Percentiles rank a stretch among this genome's conserved stretches.
These are phyloP conservation scores for Drosophila jambulina DNA, from an alignment of 1,140 invertebrate genomes.

Conservation along the genomic window DNA sequence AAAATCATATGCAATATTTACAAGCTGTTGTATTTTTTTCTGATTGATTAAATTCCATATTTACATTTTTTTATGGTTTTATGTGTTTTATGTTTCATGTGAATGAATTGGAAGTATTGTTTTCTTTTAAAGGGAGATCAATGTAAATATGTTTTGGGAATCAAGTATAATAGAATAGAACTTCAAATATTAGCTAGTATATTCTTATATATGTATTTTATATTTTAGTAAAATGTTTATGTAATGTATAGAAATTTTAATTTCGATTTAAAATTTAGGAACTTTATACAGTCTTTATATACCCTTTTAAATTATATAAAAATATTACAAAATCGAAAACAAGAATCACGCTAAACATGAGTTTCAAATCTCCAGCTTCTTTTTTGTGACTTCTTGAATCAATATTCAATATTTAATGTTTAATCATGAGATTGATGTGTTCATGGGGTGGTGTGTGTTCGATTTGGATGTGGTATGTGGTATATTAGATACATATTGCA, in stretches of 20 bases:
- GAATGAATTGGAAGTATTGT: conserved; percentile 12
- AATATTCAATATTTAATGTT: not conserved
- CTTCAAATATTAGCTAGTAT: no score
- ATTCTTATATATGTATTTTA: no score
- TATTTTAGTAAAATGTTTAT: no score
- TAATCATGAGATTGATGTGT: not conserved
- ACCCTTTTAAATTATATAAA: not conserved
- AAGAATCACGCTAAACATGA: not conserved
- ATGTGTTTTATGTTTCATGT: conserved; percentile 19
- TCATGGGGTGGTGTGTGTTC: conserved; percentile 18
- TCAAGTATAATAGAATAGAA: no score
- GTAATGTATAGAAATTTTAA: no score
- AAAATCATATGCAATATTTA: conserved; percentile 73
- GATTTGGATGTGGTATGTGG: conserved; percentile 20
- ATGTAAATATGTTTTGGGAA: not conserved
- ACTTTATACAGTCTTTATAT: no score
- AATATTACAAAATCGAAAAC: not conserved
- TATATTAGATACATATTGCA: conserved; percentile 40
- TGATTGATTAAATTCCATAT: not conserved
- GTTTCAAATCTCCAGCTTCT: not conserved
- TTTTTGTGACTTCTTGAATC: not conserved
- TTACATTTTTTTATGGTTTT: not conserved
- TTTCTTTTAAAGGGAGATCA: not conserved
- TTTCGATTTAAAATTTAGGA: no score
- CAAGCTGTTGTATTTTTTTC: conserved; percentile 27